Conservation (phyloP, 1,140 invertebrate genomes). For the Chlorops oryzae region DNA sequence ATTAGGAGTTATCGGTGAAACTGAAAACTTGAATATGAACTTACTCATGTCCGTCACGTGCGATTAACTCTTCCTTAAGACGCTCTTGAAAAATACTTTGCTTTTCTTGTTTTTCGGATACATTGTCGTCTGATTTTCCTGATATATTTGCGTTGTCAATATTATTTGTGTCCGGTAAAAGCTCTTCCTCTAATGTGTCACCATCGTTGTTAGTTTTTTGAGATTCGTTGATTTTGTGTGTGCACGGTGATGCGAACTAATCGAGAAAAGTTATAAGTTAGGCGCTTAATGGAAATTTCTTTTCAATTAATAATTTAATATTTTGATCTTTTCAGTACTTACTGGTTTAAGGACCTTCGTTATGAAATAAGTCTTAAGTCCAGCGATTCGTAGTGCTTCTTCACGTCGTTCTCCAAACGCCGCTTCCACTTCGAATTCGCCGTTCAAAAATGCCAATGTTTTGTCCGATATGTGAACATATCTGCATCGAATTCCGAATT, state of each 20-base stretch:
- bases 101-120: constrained; percentile 34
- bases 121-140: constrained; percentile 10
- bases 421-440: constrained; percentile 91
- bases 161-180: constrained; percentile 21
- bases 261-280: not conserved
- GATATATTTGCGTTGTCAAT: constrained; percentile 18
- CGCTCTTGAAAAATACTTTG: constrained; percentile 68
- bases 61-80: constrained; percentile 74
- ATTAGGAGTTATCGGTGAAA: too few relatives aligned
- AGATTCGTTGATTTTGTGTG: constrained; percentile 37
- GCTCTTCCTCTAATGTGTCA: constrained; percentile 33
- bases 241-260: constrained; percentile 38
- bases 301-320: constrained; percentile 1
- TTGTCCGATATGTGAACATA: constrained; percentile 93
- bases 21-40: constrained; percentile 20
- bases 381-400: constrained; percentile 78
- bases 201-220: constrained; percentile 20
- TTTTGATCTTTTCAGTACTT: constrained; percentile 39
- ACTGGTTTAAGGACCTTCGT: constrained; percentile 78
- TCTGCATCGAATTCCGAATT: constrained; percentile 52
- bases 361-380: constrained; percentile 88
- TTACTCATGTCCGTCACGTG: constrained; percentile 71
- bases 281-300: not conserved
- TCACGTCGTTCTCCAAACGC: constrained; percentile 84
- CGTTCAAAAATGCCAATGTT: constrained; percentile 82